Base-by-base conservation (phyloP, 2,797 vertebrate species). In the Sylvilagus floridanus region DNA sequence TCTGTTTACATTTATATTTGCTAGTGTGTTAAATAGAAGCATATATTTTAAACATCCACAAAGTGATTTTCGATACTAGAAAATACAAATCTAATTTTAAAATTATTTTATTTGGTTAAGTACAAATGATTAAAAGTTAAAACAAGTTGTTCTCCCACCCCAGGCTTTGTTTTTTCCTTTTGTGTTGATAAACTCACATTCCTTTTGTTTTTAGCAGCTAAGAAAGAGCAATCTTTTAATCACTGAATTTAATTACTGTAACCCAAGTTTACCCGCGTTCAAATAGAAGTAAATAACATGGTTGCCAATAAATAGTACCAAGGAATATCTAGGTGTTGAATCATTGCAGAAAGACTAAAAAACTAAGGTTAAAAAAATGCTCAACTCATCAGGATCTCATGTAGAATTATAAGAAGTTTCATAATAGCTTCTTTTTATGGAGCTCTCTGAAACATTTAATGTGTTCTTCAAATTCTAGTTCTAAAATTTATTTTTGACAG, bases 221-320 rank as follows among this genome's bases (percentile, higher is more conserved):
- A 93, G 93, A 47, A 91, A 57, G 47, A 88, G 82, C 47, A 83
- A 79, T 73, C 26, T 65, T 94, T 22, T 7, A 47, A 78, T 84
- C 68, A 78, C 21, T 91, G 47, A 42, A 76, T 82, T 89, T 91
- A 93, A 91, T 93, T 95, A 87, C 69, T 91, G 17, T 68, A 77
- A 87, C 32, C 32, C 54, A 65, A 66, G 37, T 79, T 85, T 90
- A 85, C 37, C 21, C n/a, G 62, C 81, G 72, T n/a, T 78, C 10
- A 87, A 84, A 86, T 10, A 84, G 63, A 83, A 89, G 13, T 90
- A 57, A 94, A 92, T 42, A 89, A 22, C 30, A 82, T 79, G 10
- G 66, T 86, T 47, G 50, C 84, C n/a, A 84, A 91, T 32, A 94
- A 92, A 90, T 32, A 84, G 5, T 1, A 60, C 6, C 37, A 65